Base-by-base conservation (phyloP, 2,797 vertebrate genomes). In the Rhabdomys pumilio region DNA sequence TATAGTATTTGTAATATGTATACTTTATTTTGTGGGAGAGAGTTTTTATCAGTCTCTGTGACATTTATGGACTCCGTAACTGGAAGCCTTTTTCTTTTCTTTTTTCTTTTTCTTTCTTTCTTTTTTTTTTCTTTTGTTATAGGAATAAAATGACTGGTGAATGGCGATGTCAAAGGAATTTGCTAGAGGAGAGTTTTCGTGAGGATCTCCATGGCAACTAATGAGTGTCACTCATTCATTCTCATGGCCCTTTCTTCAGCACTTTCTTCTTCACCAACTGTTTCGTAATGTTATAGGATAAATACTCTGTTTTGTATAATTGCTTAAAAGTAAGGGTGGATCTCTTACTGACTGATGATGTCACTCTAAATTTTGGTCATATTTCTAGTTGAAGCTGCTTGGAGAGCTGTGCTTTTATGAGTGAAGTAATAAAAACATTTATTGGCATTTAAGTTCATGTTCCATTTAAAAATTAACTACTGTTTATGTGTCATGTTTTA, bases 321-420 rank as follows among this genome's bases (percentile, higher is more conserved):
- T 50, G 20, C 44, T 94, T 72, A 72, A 77, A 69, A 34, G 76
- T 93, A 86, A 95, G 61, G 59, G 26, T 38, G 19, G 81, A 34
- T 93, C 34, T 89, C 41, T 96, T 86, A 31, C 20, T 67, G 10
- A 90, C 17, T 72, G 67, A 87, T 41, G 24, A 75, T 1, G 73
- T 93, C 79, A 59, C 69, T 93, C 67, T 86, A 22, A 96, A 89
- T 85, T 93, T 93, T 89, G 69, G 89, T 91, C 38, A 55, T 63
- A 65, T 76, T 88, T 96, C 53, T 67, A 91, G 87, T 81, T 95
- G 93, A 88, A 93, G 83, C 41, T 81, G 2, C 63, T 96, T 89
- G 29, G 41, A 57, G 1, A 17, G n/a, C 22, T 59, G 72, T 67
- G 61, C 92, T 90, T 69, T 93, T 93, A 85, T 92, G 83, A 81